These are phyloP conservation scores for Cynopterus brachyotis DNA, from an alignment of 2,113 vertebrate genomes.

Conservation along the genomic window DNA sequence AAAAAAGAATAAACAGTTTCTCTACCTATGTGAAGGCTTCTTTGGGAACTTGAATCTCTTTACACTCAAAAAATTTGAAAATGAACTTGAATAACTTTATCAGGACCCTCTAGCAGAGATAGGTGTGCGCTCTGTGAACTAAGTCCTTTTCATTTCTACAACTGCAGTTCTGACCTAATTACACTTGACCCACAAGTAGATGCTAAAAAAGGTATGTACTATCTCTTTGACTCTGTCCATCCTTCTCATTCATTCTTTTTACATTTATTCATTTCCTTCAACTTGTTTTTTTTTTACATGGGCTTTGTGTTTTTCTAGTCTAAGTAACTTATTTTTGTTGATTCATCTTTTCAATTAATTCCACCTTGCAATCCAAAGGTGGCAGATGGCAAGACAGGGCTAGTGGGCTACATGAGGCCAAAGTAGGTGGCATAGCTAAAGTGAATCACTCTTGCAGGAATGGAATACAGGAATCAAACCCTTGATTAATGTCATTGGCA, in stretches of 20 bases:
- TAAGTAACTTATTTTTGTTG: background rate
- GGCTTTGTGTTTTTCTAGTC: background rate
- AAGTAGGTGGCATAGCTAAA: background rate
- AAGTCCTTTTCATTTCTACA: background rate
- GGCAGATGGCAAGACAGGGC: background rate
- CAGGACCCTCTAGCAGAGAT: background rate
- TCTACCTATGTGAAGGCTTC: background rate
- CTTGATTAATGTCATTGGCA: slow-evolving; percentile 15
- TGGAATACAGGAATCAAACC: background rate
- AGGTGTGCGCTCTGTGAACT: background rate
- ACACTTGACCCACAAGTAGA: background rate
- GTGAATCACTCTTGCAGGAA: background rate
- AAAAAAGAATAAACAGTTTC: background rate
- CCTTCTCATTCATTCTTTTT: slow-evolving; percentile 9
- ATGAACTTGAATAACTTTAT: background rate
- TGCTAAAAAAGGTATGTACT: background rate
- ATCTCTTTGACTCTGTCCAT: background rate
- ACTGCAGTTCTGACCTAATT: background rate
- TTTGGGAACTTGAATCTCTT: background rate
- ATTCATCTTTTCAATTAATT: slow-evolving; percentile 13
- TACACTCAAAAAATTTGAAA: slow-evolving; percentile 20
- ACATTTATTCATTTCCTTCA: background rate
- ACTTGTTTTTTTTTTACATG: background rate
- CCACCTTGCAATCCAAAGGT: background rate
- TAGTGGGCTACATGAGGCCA: background rate